phyloP scores from a whole-genome alignment of 2,888 invertebrate species.

The Stenodema calcarata region DNA sequence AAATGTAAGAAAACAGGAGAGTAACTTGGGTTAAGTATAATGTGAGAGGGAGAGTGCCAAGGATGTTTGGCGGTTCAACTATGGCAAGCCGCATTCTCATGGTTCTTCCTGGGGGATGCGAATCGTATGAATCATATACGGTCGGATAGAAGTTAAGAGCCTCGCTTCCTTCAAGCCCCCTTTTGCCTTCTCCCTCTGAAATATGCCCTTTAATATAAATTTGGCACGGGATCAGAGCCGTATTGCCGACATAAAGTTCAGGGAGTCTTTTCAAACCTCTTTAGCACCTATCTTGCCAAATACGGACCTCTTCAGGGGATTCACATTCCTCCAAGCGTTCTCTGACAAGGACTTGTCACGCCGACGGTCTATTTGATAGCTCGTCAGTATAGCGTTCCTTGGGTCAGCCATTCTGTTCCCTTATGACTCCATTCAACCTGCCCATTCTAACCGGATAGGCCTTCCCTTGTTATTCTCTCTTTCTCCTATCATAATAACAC shows the following conservation, averaged over 20 bases:
- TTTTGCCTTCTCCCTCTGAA: background rate
- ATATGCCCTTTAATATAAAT: constrained; percentile 42
- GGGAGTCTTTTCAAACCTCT: constrained; percentile 15
- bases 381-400: background rate
- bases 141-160: constrained; percentile 19
- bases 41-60: background rate
- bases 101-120: constrained; percentile 6
- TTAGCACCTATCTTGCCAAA: constrained; percentile 35
- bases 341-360: background rate
- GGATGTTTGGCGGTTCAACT: background rate
- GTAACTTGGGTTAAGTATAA: background rate
- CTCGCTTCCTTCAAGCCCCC: background rate
- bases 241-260: constrained; percentile 29
- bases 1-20: background rate
- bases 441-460: background rate
- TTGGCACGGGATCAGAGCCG: constrained; percentile 40
- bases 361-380: background rate
- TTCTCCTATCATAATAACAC: background rate
- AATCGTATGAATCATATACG: constrained; percentile 31
- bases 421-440: background rate
- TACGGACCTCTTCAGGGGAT: background rate
- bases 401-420: background rate
- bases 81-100: background rate
- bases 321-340: background rate
- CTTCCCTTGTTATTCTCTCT: background rate